phyloP scores from a whole-genome alignment of 2,888 invertebrate species.

The Aphelenchoides bicaudatus region DNA sequence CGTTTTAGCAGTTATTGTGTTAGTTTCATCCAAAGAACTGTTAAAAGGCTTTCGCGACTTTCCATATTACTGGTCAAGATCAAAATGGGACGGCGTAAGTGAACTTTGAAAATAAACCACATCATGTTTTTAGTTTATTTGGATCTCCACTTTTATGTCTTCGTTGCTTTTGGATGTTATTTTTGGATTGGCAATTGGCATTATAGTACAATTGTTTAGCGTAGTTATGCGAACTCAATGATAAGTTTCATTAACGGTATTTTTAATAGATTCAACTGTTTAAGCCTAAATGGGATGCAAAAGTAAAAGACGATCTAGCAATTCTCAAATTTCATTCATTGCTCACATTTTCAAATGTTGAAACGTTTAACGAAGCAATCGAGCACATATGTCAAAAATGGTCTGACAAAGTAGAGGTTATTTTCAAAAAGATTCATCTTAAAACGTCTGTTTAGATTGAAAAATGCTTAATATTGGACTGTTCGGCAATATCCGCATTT shows the following conservation, averaged over 20 bases:
- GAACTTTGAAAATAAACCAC: neutral
- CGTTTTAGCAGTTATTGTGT: conserved; percentile 61
- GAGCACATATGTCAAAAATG: neutral
- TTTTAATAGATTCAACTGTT: neutral
- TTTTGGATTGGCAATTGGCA: conserved; percentile 74
- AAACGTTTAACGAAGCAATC: conserved; percentile 56
- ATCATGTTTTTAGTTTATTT: conserved; percentile 65
- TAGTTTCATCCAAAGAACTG: conserved; percentile 61
- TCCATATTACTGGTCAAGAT: conserved; percentile 72
- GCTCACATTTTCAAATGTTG: conserved; percentile 62
- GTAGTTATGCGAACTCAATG: conserved; percentile 69
- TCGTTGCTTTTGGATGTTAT: conserved; percentile 77
- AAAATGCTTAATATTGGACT: conserved; percentile 12
- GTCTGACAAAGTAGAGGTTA: neutral
- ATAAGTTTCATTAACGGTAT: conserved; percentile 28
- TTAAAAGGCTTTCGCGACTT: conserved; percentile 71
- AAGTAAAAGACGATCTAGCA: conserved; percentile 38
- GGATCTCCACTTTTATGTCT: conserved; percentile 74
- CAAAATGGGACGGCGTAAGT: conserved; percentile 71
- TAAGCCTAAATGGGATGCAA: neutral
- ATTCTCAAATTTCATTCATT: conserved; percentile 63
- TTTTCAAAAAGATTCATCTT: neutral
- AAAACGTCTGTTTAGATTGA: neutral
- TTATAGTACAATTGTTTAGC: conserved; percentile 71
- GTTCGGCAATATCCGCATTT: neutral